Conservation (phyloP, 1,140 invertebrate species). For the Neodiprion virginianus region DNA sequence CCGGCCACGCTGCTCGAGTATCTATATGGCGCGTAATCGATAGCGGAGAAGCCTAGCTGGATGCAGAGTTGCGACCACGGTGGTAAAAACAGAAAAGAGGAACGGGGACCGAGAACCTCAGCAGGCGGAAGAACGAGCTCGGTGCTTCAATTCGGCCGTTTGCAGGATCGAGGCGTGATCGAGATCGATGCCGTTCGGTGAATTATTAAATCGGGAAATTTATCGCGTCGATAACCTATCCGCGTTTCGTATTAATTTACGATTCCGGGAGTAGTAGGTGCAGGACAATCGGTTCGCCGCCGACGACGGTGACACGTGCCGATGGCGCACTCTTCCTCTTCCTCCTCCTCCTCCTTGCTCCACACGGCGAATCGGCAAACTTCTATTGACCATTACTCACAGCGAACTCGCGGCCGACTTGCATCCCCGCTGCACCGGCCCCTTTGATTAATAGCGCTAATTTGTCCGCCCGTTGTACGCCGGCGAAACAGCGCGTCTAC, state of each 20-base stretch:
- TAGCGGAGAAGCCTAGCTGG: slow-evolving; percentile 22
- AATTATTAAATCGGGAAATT: slow-evolving; percentile 1
- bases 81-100: too few species aligned
- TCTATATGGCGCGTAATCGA: slow-evolving; percentile 32
- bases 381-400: slow-evolving; percentile 3
- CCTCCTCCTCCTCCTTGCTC: background rate
- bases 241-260: background rate
- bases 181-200: background rate
- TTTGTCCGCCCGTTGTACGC: background rate
- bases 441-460: background rate
- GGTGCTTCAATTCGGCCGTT: background rate
- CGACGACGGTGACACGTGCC: background rate
- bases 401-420: background rate
- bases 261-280: background rate
- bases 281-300: slow-evolving; percentile 3
- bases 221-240: background rate
- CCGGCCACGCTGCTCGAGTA: slow-evolving; percentile 32
- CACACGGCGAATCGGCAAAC: background rate
- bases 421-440: background rate
- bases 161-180: background rate
- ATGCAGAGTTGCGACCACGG: too few species aligned
- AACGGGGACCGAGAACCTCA: too few species aligned
- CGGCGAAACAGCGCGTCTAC: background rate
- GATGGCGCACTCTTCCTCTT: background rate
- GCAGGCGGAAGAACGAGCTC: too few species aligned